Base-by-base conservation (phyloP, 1,140 invertebrate genomes). In the Drepana arcuata region DNA sequence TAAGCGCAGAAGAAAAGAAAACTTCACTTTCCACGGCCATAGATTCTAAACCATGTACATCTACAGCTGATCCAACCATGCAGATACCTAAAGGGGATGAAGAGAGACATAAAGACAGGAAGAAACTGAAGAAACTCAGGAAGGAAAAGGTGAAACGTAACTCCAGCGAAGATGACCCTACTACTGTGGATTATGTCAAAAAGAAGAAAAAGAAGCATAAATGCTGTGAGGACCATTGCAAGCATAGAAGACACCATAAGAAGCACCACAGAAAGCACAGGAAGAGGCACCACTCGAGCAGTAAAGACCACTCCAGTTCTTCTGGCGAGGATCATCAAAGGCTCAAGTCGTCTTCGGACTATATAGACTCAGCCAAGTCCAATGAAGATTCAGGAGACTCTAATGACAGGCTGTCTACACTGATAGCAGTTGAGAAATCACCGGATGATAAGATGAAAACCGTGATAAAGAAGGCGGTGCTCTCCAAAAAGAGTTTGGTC, bases 251-350 rank as follows among this genome's bases (percentile, higher is more conserved):
- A 64, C 90, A 90, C 51, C 89, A 91, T 50, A 90, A 91, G 57
- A 92, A 91, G 59, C 89, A 82, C 18, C 80, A 91, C 42, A 88
- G 89, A 42, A 92, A 92, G 78, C 92, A 93, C 61, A 88, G 90
- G 49, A 92, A 92, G 50, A 88, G 92, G 57, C 90, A 91, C 69
- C 90, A 91, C 34, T 92, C 93, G 24, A 91, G 88, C 47, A 91
- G 90, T 60, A 94, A 94, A 79, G 94, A 95, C 70, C 92, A 92
- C 7, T 91, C 92, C 3, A 94, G 95, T 71, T 84, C 95, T 12
- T 94, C 94, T 0, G 92, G 91, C 2, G 80, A 84, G 24, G 85
- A 92, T 48, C 90, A 93, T 47, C 61, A 94, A 7, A 96, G 94
- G 92, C 86, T 63, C 1, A 79, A 79, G 26, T 79, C 73, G 4